Conservation (phyloP, 1,140 invertebrate genomes). For the Drosophila carrolli region DNA sequence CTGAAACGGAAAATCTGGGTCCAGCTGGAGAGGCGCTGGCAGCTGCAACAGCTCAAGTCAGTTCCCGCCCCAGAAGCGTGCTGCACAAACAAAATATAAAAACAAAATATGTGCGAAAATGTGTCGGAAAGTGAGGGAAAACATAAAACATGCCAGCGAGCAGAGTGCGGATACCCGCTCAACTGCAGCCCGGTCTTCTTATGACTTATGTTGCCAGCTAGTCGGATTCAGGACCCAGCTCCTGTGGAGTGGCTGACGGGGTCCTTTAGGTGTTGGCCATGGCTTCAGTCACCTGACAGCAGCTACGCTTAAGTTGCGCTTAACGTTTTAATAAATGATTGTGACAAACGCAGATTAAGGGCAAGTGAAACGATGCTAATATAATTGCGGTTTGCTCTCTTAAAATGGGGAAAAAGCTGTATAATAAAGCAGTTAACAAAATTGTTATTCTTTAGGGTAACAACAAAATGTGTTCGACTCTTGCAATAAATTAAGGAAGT, state of each 20-base stretch:
- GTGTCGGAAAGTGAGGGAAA: constrained; percentile 73
- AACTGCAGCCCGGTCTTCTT: constrained; percentile 38
- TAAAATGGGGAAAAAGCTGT: not conserved
- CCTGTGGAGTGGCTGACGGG: constrained; percentile 43
- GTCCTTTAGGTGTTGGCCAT: constrained; percentile 49
- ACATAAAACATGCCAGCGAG: constrained; percentile 61
- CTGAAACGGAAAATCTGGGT: constrained; percentile 28
- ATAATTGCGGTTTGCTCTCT: constrained; percentile 38
- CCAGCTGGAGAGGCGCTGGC: constrained; percentile 16
- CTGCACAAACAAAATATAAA: constrained; percentile 21
- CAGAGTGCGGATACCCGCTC: not conserved
- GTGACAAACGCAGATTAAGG: constrained; percentile 68
- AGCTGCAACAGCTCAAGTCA: constrained; percentile 36
- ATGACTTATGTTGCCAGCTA: constrained; percentile 74
- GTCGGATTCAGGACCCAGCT: constrained; percentile 31
- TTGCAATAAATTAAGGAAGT: too few relatives aligned
- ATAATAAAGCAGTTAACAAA: not conserved
- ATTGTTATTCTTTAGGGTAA: too few relatives aligned
- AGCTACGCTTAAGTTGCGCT: constrained; percentile 57
- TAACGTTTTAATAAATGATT: constrained; percentile 80
- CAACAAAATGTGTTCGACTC: too few relatives aligned
- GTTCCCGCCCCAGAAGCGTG: constrained; percentile 8
- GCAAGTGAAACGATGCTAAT: constrained; percentile 44
- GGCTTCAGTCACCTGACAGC: constrained; percentile 39
- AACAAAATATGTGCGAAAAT: constrained; percentile 73